Evolutionary conservation across 2,797 vertebrate genomes (phyloP).

Genomic region (Mycteria americana): DNA sequence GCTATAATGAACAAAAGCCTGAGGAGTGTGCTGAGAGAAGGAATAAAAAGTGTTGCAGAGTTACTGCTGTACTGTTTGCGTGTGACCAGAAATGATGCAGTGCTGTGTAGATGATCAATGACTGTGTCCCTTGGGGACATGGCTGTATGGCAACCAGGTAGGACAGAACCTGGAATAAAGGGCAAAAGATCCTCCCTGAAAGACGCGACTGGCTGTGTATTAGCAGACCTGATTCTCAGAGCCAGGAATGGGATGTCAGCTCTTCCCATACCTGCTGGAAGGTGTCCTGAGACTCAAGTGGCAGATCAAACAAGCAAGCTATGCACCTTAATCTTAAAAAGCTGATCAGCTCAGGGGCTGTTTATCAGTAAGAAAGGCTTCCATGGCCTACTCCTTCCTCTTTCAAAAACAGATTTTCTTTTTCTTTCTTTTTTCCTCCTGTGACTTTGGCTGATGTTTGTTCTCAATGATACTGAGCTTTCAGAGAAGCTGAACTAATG

Average conservation of each 20-base stretch:
- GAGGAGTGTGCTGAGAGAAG: neutral
- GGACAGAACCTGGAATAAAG: neutral
- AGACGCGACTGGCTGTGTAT: neutral
- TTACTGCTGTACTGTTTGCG: neutral
- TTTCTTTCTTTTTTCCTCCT: neutral
- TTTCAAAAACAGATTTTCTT: neutral
- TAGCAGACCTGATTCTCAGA: neutral
- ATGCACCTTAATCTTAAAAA: neutral
- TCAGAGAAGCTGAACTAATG: neutral
- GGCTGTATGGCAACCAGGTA: neutral
- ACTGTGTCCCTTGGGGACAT: neutral
- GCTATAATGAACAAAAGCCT: neutral
- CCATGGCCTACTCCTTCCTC: neutral
- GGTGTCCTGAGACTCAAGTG: neutral
- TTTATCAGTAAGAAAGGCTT: neutral
- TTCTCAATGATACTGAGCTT: neutral
- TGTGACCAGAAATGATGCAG: neutral
- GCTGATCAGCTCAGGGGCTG: neutral
- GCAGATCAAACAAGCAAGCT: neutral
- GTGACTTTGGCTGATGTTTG: neutral
- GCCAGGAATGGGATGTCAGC: neutral
- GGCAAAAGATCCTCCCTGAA: neutral
- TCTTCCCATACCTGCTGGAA: neutral
- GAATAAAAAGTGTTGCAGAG: neutral
- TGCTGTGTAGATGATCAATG: neutral